Evolutionary conservation across 2,113 vertebrate species (phyloP), one percentile per base, ranked within the genome.

Genomic region (Zonotrichia leucophrys): DNA sequence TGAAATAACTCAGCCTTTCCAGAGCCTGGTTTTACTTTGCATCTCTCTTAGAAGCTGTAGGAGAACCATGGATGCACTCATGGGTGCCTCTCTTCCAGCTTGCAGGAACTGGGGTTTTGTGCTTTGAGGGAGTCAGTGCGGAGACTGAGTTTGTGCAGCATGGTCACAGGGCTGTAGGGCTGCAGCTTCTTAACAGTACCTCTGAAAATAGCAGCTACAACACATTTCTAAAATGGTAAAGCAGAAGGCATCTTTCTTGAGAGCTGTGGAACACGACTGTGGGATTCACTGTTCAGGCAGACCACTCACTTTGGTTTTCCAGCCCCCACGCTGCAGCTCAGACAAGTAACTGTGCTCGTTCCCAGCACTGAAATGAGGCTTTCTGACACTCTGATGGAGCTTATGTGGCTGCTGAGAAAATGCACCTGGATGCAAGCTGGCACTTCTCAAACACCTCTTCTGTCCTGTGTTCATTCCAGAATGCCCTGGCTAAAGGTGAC

Each of bases 131-230:
- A 56, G 59, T 56, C 53, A 49, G 0, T 33, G 44, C 21, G 3
- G 72, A 76, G 27, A 23, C 18, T 53, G 87, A 58, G 25, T 89
- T 95, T 86, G 66, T 93, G 67, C 85, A 76, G 75, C 58, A 13
- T 1, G 35, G 68, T 84, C 56, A 50, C 84, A 76, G 77, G 74
- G 46, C 60, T 95, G 81, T 60, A 39, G 58, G 44, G 22, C 82
- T 95, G 12, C 66, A 87, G 90, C 46, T 58, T 91, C 53, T 72
- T 80, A 82, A 60, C 82, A 81, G 80, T 50, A 30, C 81, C 24
- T 62, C 95, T 96, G 93, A 95, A 94, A 96, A 96, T 94, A 96
- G 96, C 59, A 95, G 74, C 62, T 89, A 63, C 44, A 15, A 82
- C 90, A 84, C 62, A 49, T 86, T 93, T 82, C 92, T 69, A 50